Percentiles rank a stretch among this genome's conserved stretches.
These are phyloP conservation scores for Notothenia rossii DNA, from an alignment of 2,113 vertebrate species.

Conservation along the genomic window DNA sequence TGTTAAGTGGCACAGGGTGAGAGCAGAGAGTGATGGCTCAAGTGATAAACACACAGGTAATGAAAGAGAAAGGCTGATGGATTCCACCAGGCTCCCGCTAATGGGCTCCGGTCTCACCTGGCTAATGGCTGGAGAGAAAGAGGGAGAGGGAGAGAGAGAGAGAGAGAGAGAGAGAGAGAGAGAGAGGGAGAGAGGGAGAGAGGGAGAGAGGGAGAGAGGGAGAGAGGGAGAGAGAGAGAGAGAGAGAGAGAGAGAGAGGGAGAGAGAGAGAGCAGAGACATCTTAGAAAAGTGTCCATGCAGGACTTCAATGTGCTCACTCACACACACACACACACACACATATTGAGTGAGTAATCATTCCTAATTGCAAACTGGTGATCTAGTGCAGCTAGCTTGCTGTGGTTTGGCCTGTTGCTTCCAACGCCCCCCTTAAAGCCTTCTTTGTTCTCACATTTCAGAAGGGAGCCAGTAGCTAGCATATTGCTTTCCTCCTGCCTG, in stretches of 20 bases:
- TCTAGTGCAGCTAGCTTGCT: conserved; percentile 59
- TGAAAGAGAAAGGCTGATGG: conserved; percentile 69
- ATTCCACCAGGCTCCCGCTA: conserved; percentile 58
- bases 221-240: no score
- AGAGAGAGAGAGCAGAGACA: no score
- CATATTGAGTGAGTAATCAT: conserved; percentile 23
- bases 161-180: no score
- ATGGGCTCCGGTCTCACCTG: conserved; percentile 69
- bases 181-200: no score
- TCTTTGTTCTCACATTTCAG: conserved; percentile 79
- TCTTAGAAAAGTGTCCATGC: conserved; percentile 25
- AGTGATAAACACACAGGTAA: conserved; percentile 73
- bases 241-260: no score
- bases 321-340: neutral
- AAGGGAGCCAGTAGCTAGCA: conserved; percentile 58
- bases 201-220: no score
- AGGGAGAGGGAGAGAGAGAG: conserved; percentile 12
- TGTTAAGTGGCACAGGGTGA: conserved; percentile 60
- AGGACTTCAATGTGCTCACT: conserved; percentile 4
- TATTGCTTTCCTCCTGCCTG: conserved; percentile 62
- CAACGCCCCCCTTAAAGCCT: conserved; percentile 66
- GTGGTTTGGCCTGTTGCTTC: conserved; percentile 65
- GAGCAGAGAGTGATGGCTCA: conserved; percentile 58
- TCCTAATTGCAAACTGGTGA: conserved; percentile 72
- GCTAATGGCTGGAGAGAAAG: conserved; percentile 42